These are phyloP conservation scores for Sarcoramphus papa DNA, from an alignment of 2,797 vertebrate species.

Conservation along the genomic window DNA sequence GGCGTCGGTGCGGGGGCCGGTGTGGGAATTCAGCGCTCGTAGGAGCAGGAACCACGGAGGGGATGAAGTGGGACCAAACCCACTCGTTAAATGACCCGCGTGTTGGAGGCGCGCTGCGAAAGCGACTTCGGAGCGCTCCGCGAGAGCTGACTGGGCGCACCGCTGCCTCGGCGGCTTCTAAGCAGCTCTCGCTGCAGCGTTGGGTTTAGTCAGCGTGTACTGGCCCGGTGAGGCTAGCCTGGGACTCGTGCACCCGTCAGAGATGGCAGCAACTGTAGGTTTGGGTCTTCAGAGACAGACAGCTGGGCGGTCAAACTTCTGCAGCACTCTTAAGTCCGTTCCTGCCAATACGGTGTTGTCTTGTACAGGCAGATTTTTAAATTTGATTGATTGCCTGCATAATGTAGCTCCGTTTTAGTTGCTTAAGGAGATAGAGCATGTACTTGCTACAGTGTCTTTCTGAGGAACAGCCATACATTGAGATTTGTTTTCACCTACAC, in stretches of 20 bases:
- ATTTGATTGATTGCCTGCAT: fast-evolving
- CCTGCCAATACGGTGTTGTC: fast-evolving
- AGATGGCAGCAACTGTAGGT: fast-evolving
- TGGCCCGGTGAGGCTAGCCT: fast-evolving
- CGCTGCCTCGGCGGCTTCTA: neutral
- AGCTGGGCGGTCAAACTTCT: neutral
- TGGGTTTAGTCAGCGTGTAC: fast-evolving
- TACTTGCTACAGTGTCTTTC: neutral
- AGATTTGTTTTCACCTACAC: neutral
- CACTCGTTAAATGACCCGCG: fast-evolving
- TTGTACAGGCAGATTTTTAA: fast-evolving
- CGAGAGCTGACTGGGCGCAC: neutral
- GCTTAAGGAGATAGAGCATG: fast-evolving
- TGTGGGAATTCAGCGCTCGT: neutral
- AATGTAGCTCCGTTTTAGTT: fast-evolving
- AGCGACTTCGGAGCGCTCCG: fast-evolving
- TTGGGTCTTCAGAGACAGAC: neutral
- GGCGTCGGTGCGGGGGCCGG: neutral
- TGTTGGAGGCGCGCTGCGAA: neutral
- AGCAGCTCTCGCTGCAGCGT: neutral
- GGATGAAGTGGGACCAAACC: fast-evolving
- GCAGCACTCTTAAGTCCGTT: fast-evolving
- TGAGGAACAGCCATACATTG: fast-evolving
- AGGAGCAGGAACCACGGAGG: neutral
- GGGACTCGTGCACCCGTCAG: fast-evolving